Base-by-base conservation (phyloP, 2,888 invertebrate genomes). In the Poecilobothrus nobilitatus region DNA sequence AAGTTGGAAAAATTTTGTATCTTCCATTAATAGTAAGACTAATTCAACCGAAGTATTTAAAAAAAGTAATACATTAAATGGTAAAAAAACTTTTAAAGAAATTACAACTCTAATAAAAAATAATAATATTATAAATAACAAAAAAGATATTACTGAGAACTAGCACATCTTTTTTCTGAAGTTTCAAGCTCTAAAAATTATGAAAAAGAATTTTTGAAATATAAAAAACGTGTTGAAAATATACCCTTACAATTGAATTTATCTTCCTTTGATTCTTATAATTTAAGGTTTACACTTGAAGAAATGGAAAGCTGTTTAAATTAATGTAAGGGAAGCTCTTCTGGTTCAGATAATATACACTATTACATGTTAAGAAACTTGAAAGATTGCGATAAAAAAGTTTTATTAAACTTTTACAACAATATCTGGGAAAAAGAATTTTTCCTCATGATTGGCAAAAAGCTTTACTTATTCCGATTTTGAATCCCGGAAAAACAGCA, bases 31-130 rank as follows among this genome's bases (percentile, higher is more conserved):
- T 18, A 20, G 7, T 3, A 27, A 61, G 5, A 66, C 66, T n/a
- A n/a, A n/a, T n/a, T 5, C 61, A 18, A 1, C 62, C 21, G 2
- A 18, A 20, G 9, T 15, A 1, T 10, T 66, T 20, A 27, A 2
- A 61, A 61, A 66, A 66, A 66, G 1, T 66, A n/a, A 27, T 34
- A 66, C 6, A 20, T 22, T 61, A 33, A 61, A 61, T 53, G 66
- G 66, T 6, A 27, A 62, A 33, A 18, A 22, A 2, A 9, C 7
- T 3, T 22, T n/a, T 10, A 8, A 41, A 8, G 21, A n/a, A 1
- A 65, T 37, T 7, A 3, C 6, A 65, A 2, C n/a, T 18, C 53
- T 63, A 8, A 22, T 63, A 2, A 10, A 63, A 6, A 63, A 63
- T n/a, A 27, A 63, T n/a, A 5, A 37, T 4, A n/a, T 41, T 8